These are phyloP conservation scores for Murina feae DNA, from an alignment of 2,113 vertebrate genomes.

Conservation along the genomic window DNA sequence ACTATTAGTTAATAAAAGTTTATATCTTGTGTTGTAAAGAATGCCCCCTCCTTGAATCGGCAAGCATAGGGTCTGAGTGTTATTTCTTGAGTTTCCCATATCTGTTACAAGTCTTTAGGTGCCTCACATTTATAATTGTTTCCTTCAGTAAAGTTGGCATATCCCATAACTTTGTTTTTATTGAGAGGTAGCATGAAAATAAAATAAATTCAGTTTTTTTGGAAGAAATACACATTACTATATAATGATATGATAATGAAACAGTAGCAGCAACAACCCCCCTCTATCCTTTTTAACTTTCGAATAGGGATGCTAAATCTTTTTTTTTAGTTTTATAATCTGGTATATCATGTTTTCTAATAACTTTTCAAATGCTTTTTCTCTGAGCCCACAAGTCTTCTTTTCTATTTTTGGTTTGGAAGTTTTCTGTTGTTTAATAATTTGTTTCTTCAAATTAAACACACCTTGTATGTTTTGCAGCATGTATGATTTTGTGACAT, in stretches of 20 bases:
- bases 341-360: neutral
- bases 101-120: neutral
- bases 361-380: constrained; percentile 38
- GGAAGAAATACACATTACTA: constrained; percentile 23
- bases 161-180: constrained; percentile 5
- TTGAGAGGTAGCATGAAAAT: constrained; percentile 3
- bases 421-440: constrained; percentile 4
- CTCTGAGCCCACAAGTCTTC: neutral
- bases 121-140: neutral
- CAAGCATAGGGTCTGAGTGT: constrained; percentile 2
- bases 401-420: constrained; percentile 19
- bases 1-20: constrained; percentile 39
- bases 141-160: constrained; percentile 8
- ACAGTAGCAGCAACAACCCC: neutral
- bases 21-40: neutral
- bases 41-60: neutral
- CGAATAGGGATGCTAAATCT: neutral
- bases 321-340: neutral
- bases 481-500: neutral
- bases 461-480: neutral
- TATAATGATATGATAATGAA: neutral
- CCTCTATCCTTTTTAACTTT: neutral
- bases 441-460: constrained; percentile 33
- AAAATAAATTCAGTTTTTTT: neutral
- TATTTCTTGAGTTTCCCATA: neutral